These are phyloP conservation scores for cat (Felis catus) DNA, from an alignment of 2,113 vertebrate species.

Conservation along the genomic window F.catus_Fca126_mat1.0 CM031412.1:185204001-185204500, in stretches of 20 bases:
- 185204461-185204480: neutral
- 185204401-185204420: neutral
- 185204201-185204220: no score
- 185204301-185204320: no score
- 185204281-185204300: no score
- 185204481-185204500: neutral
- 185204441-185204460: neutral
- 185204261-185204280: no score
- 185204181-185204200: no score
- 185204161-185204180: no score
- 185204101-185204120: neutral
- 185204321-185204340: neutral
- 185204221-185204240: no score
- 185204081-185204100: neutral
- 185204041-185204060: neutral
- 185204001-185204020: conserved; percentile 28
- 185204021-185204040: neutral
- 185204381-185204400: neutral
- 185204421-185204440: neutral
- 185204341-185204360: neutral
- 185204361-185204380: neutral
- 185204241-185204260: no score
- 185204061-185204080: neutral
- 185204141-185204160: no score
- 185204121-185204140: no score